Evolutionary conservation across 2,797 vertebrate species (phyloP).

Genomic region (Anisognathus igniventris): DNA sequence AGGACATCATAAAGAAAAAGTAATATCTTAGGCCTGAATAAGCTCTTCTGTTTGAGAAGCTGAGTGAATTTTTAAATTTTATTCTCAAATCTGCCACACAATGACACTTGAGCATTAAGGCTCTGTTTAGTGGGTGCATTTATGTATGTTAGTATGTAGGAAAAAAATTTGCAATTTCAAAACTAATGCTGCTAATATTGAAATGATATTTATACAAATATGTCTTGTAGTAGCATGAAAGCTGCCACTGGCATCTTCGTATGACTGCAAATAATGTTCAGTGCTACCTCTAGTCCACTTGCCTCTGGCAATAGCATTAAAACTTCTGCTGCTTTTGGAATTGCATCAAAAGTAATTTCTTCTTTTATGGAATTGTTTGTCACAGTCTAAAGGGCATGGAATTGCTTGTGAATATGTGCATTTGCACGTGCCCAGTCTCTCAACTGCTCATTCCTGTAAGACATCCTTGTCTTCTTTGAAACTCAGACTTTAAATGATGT

Average conservation of each 20-base stretch:
- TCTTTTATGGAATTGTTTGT: background rate
- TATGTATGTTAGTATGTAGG: background rate
- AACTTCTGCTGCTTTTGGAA: background rate
- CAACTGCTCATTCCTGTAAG: background rate
- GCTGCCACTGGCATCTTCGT: background rate
- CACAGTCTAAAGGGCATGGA: background rate
- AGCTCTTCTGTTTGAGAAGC: background rate
- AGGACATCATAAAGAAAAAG: background rate
- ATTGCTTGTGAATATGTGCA: background rate
- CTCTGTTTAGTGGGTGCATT: background rate
- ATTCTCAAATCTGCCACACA: background rate
- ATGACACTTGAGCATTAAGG: background rate
- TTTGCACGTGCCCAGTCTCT: background rate
- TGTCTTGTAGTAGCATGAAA: background rate
- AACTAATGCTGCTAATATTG: background rate
- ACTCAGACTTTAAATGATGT: background rate
- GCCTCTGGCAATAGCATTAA: background rate
- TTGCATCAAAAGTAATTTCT: background rate
- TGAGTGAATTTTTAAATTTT: background rate
- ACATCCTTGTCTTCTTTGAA: background rate
- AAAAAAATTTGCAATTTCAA: background rate
- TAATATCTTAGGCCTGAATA: background rate
- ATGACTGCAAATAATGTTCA: background rate
- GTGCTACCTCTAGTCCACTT: background rate
- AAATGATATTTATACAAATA: background rate